Percentiles rank a stretch among this genome's conserved stretches.
Evolutionary conservation across 1,140 invertebrate genomes (phyloP).

Genomic region (Ips typographus): DNA sequence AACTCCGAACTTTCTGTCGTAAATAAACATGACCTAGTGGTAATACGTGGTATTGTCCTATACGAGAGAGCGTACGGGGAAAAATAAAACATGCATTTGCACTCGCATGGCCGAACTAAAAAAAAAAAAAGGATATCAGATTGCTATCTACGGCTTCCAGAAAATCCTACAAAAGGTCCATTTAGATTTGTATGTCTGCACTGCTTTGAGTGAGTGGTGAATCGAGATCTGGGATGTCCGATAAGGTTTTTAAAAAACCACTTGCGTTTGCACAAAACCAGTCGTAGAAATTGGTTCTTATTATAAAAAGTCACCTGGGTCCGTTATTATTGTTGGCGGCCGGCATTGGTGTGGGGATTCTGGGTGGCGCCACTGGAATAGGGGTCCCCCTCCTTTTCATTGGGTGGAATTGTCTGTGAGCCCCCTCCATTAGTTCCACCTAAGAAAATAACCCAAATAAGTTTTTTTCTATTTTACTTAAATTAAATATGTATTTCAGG

Average conservation of each 20-base stretch:
- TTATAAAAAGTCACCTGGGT: constrained; percentile 40
- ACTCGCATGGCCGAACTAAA: background rate
- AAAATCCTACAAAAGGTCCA: constrained; percentile 5
- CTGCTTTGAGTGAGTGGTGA: constrained; percentile 11
- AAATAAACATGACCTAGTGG: no score
- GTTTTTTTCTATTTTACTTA: no score
- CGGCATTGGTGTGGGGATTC: constrained; percentile 49
- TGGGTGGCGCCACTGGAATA: constrained; percentile 46
- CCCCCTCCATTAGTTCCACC: constrained; percentile 17
- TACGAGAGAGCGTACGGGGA: no score
- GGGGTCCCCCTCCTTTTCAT: constrained; percentile 42
- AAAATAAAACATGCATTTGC: background rate
- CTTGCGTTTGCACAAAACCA: background rate
- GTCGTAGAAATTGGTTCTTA: background rate
- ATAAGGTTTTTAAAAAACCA: constrained; percentile 7
- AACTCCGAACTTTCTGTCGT: background rate
- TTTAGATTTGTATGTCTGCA: constrained; percentile 15
- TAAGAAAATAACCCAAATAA: background rate
- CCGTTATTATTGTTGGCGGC: constrained; percentile 47
- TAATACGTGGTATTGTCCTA: no score
- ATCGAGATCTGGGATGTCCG: constrained; percentile 7
- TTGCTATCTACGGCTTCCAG: constrained; percentile 6
- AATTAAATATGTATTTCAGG: no score
- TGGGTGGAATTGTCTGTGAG: constrained; percentile 34
- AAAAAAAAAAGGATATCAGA: constrained; percentile 17